phyloP scores from a whole-genome alignment of 1,140 invertebrate species.

The Lerema accius region DNA sequence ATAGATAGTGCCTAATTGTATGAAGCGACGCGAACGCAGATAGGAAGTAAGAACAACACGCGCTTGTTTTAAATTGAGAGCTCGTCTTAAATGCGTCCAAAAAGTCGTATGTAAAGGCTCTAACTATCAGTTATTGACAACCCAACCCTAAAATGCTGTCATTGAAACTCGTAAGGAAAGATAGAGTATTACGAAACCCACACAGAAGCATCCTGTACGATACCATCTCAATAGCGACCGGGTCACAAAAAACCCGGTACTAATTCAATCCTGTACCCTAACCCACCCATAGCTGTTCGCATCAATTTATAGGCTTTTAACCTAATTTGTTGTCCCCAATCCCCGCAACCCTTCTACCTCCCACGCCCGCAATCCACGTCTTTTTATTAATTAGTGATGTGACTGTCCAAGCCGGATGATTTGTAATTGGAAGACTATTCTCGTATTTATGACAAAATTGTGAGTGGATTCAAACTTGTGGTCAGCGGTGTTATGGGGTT shows the following conservation, averaged over 20 bases:
- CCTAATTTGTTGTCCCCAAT: conserved; percentile 71
- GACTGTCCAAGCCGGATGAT: conserved; percentile 23
- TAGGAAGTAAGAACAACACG: too few species aligned
- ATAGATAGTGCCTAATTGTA: too few species aligned
- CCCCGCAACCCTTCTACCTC: conserved; percentile 37
- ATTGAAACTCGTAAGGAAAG: too few species aligned
- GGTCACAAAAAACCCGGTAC: conserved; percentile 74
- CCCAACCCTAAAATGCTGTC: too few species aligned
- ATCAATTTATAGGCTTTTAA: conserved; percentile 81
- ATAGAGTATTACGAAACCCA: conserved; percentile 9
- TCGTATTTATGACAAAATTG: too few species aligned
- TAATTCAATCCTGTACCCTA: conserved; percentile 70
- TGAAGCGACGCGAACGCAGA: too few species aligned
- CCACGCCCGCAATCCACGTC: conserved; percentile 44
- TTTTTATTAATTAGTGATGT: conserved; percentile 46
- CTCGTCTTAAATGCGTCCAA: too few species aligned
- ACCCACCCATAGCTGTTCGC: conserved; percentile 75
- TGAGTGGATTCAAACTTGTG: too few species aligned
- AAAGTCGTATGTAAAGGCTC: too few species aligned
- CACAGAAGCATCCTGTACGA: conserved; percentile 57
- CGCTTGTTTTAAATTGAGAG: too few species aligned
- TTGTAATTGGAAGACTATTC: conserved; percentile 34
- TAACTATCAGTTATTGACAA: too few species aligned
- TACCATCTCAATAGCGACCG: conserved; percentile 69
- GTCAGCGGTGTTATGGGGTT: too few species aligned